These are phyloP conservation scores for Amphiura filiformis DNA, from an alignment of 35 echinoderm and acorn worm genomes.

Conservation along the genomic window DNA sequence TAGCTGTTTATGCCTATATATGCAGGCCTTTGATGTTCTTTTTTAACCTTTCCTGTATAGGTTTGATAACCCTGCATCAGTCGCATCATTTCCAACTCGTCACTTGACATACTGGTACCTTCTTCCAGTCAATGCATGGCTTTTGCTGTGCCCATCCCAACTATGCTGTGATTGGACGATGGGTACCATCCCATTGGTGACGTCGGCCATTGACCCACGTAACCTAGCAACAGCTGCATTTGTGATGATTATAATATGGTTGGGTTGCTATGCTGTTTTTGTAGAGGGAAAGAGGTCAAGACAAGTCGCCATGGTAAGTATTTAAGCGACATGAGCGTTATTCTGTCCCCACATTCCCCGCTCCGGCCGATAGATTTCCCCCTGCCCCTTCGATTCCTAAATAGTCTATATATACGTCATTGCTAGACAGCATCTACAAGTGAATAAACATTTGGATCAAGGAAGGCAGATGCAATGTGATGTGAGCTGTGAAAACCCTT, in stretches of 20 bases:
- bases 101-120: slow-evolving; percentile 76
- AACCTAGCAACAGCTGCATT: slow-evolving; percentile 66
- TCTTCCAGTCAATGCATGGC: slow-evolving; percentile 67
- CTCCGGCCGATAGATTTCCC: too few species aligned
- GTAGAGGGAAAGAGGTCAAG: slow-evolving; percentile 31
- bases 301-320: slow-evolving; percentile 74
- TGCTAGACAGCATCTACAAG: too few species aligned
- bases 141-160: slow-evolving; percentile 59
- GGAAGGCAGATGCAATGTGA: too few species aligned
- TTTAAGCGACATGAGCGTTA: too few species aligned
- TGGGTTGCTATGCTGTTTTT: slow-evolving; percentile 42
- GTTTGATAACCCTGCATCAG: slow-evolving; percentile 82
- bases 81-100: slow-evolving; percentile 37
- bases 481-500: too few species aligned
- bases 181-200: slow-evolving; percentile 76
- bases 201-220: slow-evolving; percentile 55
- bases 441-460: too few species aligned
- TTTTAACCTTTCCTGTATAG: slow-evolving; percentile 24
- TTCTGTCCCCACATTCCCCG: too few species aligned
- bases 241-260: slow-evolving; percentile 3
- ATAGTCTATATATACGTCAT: too few species aligned
- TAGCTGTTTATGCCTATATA: too few species aligned
- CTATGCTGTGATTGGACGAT: slow-evolving; percentile 87
- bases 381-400: too few species aligned
- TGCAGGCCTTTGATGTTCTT: not conserved